phyloP scores from a whole-genome alignment of 2,113 vertebrate genomes.

The Oreotrochilus melanogaster region DNA sequence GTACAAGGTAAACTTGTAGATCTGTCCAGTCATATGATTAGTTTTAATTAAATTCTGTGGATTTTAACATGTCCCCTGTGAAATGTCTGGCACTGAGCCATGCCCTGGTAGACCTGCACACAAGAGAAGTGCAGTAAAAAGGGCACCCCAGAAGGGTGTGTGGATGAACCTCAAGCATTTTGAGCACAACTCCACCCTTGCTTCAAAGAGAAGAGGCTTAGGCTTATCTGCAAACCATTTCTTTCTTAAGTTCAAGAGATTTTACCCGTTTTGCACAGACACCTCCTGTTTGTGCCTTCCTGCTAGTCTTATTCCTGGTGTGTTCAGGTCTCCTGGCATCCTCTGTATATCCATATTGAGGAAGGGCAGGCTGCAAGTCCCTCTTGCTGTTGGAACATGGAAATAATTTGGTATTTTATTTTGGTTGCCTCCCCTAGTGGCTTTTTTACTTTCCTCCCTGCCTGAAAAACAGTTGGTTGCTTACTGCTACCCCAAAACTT shows the following conservation, averaged over 20 bases:
- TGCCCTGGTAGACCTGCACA: not conserved
- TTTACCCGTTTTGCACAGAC: not conserved
- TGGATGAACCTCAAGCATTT: constrained; percentile 6
- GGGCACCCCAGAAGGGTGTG: not conserved
- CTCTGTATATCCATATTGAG: not conserved
- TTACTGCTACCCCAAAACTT: not conserved
- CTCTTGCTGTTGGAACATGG: not conserved
- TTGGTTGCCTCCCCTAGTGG: not conserved
- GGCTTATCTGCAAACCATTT: not conserved
- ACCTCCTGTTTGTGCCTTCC: not conserved
- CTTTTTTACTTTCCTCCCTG: not conserved
- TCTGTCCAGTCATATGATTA: not conserved
- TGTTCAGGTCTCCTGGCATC: not conserved
- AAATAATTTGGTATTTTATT: not conserved
- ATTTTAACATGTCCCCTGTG: not conserved
- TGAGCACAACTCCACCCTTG: not conserved
- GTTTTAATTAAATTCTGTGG: not conserved
- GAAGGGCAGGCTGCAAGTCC: not conserved
- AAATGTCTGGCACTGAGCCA: not conserved
- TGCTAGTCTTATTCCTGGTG: not conserved
- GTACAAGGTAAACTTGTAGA: not conserved
- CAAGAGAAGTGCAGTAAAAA: not conserved
- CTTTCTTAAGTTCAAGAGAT: not conserved
- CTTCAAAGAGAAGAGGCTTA: not conserved
- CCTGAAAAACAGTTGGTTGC: not conserved